Base-by-base conservation (phyloP, 2,888 invertebrate species). In the Rhimphoctona megacephalus region DNA sequence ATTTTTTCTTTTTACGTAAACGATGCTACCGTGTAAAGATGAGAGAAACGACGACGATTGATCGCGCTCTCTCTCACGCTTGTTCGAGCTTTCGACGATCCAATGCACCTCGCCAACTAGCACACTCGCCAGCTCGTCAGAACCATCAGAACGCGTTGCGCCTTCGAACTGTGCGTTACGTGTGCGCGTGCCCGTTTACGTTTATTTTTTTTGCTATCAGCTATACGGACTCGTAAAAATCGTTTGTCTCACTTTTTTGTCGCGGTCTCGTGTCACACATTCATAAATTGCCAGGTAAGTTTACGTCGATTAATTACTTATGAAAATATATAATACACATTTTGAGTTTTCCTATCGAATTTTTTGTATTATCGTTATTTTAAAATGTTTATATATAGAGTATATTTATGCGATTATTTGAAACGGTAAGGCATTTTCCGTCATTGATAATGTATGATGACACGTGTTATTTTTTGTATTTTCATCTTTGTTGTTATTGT, bases 91-190 rank as follows among this genome's bases (percentile, higher is more conserved):
- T 85, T 88, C 89, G 84, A 85, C 82, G 86, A 88, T 76, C 85
- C 88, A 67, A 83, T 83, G 79, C 67, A 69, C 85, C 85, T 85
- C 85, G 66, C 86, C 76, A 84, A 78, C 86, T 89, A 87, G 89
- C 89, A 83, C 91, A 87, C 89, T 89, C 85, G 88, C 87, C 86
- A 61, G 46, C 14, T 88, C 89, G 89, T 89, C 90, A 91, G 89
- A 92, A 90, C 91, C 89, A 89, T 89, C 90, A 91, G 89, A 92
- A 90, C 91, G 91, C 91, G 90, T 88, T 90, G 90, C 89, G 91
- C 90, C 87, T 90, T 87, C 87, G 89, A 87, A 85, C 91, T 90
- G 92, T 91, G 88, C 89, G 89, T 89, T 88, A 89, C 92, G 82
- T 77, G 54, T 57, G 73, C 74, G 52, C 61, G 14, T 46, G 25